Evolutionary conservation across 2,888 invertebrate genomes (phyloP), one percentile per base, ranked within the genome.

Genomic region (Dolomedes plantarius): DNA sequence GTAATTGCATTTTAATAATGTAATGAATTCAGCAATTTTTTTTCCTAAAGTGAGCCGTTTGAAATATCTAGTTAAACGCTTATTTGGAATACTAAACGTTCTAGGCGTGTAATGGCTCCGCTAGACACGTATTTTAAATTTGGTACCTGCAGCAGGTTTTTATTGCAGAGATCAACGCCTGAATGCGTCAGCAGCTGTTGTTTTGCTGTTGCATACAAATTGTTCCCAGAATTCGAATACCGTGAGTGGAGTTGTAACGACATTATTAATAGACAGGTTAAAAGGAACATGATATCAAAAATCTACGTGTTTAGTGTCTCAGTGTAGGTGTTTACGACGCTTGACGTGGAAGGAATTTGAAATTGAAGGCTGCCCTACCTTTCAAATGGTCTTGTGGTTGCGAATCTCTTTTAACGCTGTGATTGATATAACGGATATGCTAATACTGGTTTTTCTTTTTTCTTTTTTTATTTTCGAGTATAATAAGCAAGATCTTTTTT

Each of bases 211-310:
- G 56, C 19, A 56, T 56, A 23, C 56, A 56, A 56, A 56, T 56
- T 56, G 23, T 56, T 56, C 56, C 23, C 23, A 19, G 56, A 23
- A 19, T 56, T 56, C 56, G 11, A 56, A 56, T 23, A 56, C 23
- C 56, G 56, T 56, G 56, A 56, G 56, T 56, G 19, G 56, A 56
- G 56, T 56, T 2, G 56, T 56, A 56, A 56, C 19, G 56, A 23
- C 56, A 16, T 16, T 9, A 46, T 46, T 56, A 23, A 56, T 56
- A 56, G 56, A 23, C 23, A 23, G 23, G 23, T 56, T 56, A 56
- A 56, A 56, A 56, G 23, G 23, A 23, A 56, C 56, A 56, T 5
- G 41, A 16, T 46, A 46, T 5, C 6, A 56, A 56, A 56, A 56
- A 56, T 23, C 56, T 56, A 23, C 56, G 23, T 56, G 56, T 56